These are phyloP conservation scores for Drosophila funebris DNA, from an alignment of 1,140 invertebrate species.

Conservation along the genomic window DNA sequence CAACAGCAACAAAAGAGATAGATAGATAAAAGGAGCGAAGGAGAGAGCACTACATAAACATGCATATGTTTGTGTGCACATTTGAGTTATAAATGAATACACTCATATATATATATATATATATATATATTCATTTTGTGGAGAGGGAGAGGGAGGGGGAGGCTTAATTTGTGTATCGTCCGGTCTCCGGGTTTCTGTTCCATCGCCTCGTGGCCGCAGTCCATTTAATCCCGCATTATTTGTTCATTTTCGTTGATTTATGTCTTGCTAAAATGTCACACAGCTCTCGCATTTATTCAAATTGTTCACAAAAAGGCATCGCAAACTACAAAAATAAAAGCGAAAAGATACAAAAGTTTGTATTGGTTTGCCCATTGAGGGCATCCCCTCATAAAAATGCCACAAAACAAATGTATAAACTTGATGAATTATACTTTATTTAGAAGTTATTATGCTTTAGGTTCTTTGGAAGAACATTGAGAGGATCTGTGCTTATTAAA, in stretches of 20 bases:
- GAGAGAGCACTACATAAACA: too few species aligned
- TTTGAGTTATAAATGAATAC: constrained; percentile 23
- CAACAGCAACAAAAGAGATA: constrained; percentile 22
- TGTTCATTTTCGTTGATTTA: constrained; percentile 74
- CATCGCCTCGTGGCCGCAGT: constrained; percentile 28
- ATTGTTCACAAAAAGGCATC: constrained; percentile 42
- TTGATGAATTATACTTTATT: constrained; percentile 24
- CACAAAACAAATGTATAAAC: constrained; percentile 30
- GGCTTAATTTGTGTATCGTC: constrained; percentile 76
- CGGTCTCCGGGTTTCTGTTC: constrained; percentile 33
- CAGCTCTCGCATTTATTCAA: constrained; percentile 70
- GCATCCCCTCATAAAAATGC: constrained; percentile 27
- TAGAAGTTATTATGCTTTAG: constrained; percentile 1
- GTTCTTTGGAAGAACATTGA: constrained; percentile 7
- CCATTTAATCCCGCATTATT: constrained; percentile 76
- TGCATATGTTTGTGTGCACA: constrained; percentile 26
- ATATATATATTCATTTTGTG: neutral
- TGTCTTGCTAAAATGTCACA: constrained; percentile 74
- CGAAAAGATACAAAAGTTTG: neutral
- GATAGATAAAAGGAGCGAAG: too few species aligned
- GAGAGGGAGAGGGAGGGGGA: constrained; percentile 32
- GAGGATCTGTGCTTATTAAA: neutral
- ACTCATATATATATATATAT: constrained; percentile 2
- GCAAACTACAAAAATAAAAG: constrained; percentile 36
- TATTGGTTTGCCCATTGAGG: constrained; percentile 10